Percentiles rank a stretch among this genome's conserved stretches.
Conservation (phyloP, 30 jellyfish, hydroid and myxozoan species). For the Aurelia aurita region DNA sequence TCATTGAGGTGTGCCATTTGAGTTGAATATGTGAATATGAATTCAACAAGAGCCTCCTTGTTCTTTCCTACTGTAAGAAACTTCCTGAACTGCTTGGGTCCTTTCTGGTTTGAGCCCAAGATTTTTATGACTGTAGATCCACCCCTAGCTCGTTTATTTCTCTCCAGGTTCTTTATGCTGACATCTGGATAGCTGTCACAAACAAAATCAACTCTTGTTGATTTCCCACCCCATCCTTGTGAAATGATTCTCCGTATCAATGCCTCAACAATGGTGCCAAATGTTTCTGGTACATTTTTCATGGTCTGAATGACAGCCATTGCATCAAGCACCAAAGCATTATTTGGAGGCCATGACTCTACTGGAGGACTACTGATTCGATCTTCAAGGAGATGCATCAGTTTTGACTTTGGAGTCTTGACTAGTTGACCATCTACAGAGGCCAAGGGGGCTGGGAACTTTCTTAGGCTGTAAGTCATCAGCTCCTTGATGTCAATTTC, state of each 20-base stretch:
- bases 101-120: too few species aligned
- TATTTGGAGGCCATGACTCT: background rate
- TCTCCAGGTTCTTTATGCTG: too few species aligned
- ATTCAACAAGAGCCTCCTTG: too few species aligned
- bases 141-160: too few species aligned
- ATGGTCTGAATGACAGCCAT: slow-evolving; percentile 66
- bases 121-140: too few species aligned
- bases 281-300: slow-evolving; percentile 30
- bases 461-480: slow-evolving; percentile 22
- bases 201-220: too few species aligned
- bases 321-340: slow-evolving; percentile 55
- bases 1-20: too few species aligned
- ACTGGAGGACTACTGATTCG: background rate
- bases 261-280: slow-evolving; percentile 30
- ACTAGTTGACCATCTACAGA: slow-evolving; percentile 25
- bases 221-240: too few species aligned
- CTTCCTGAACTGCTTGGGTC: too few species aligned
- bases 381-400: slow-evolving; percentile 12
- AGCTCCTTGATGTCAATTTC: slow-evolving; percentile 43
- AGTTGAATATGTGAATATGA: too few species aligned
- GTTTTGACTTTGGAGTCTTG: slow-evolving; percentile 32
- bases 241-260: slow-evolving; percentile 7
- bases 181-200: too few species aligned
- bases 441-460: slow-evolving; percentile 36
- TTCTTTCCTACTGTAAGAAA: too few species aligned